A percentile compares a stretch with the other conserved stretches of the same genome.
Evolutionary conservation across 2,113 vertebrate species (phyloP).

Genomic region (Rhinoderma darwinii): DNA sequence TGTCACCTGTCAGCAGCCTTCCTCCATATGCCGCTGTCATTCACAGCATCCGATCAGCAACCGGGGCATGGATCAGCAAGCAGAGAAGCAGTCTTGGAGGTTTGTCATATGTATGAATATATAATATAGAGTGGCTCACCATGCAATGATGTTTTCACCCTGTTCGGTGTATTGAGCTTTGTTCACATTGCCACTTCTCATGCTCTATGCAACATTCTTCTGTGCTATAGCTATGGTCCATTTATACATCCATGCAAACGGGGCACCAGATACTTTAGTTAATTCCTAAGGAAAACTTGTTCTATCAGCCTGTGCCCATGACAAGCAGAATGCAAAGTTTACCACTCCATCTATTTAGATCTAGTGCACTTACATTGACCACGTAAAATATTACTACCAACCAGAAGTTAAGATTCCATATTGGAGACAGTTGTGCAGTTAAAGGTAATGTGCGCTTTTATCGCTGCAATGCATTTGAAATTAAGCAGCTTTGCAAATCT

Average conservation of each 20-base stretch:
- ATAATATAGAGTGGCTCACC: neutral
- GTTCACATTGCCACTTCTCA: neutral
- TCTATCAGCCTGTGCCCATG: neutral
- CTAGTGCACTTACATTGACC: neutral
- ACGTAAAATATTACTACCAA: no score
- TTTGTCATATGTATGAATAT: conserved; percentile 3
- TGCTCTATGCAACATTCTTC: neutral
- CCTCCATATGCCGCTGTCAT: conserved; percentile 49
- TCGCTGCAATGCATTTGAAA: no score
- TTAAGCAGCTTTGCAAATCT: no score
- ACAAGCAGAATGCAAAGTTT: neutral
- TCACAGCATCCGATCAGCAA: conserved; percentile 20
- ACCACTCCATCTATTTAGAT: neutral
- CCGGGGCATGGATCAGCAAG: conserved; percentile 22
- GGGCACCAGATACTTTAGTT: neutral
- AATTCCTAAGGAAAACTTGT: neutral
- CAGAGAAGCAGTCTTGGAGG: neutral
- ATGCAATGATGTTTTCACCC: neutral
- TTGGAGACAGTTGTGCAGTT: no score
- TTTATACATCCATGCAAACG: neutral
- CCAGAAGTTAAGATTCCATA: no score
- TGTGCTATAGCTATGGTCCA: neutral
- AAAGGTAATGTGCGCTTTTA: no score
- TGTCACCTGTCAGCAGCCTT: conserved; percentile 42
- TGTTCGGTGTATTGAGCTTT: neutral